phyloP scores from a whole-genome alignment of 2,113 vertebrate species.

The Vicugna pacos region DNA sequence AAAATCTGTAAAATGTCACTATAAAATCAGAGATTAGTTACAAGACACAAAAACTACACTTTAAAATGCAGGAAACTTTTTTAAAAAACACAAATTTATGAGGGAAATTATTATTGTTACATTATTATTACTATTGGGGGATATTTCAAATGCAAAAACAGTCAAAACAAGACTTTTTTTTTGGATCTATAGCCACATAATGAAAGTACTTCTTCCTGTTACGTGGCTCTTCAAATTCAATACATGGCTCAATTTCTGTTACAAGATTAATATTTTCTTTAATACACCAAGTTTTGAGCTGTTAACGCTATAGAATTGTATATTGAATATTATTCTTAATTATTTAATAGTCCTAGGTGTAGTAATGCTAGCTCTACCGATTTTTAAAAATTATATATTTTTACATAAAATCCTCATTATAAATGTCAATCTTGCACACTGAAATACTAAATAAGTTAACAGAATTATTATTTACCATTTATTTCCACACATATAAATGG shows the following conservation, averaged over 20 bases:
- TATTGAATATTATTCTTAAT: neutral
- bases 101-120: neutral
- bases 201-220: neutral
- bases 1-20: slow-evolving; percentile 31
- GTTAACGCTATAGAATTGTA: neutral
- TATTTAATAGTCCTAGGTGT: slow-evolving; percentile 17
- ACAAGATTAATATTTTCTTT: slow-evolving; percentile 42
- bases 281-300: slow-evolving; percentile 27
- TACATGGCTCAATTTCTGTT: slow-evolving; percentile 15
- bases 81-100: neutral
- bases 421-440: neutral
- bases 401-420: slow-evolving; percentile 16
- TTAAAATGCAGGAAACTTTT: neutral
- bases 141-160: slow-evolving; percentile 31
- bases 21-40: slow-evolving; percentile 41
- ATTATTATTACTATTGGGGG: neutral
- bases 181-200: neutral
- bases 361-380: neutral
- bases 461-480: slow-evolving; percentile 41
- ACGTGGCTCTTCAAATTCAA: neutral
- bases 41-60: neutral
- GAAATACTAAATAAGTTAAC: slow-evolving; percentile 5
- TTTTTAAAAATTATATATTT: slow-evolving; percentile 45
- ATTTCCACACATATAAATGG: slow-evolving; percentile 40
- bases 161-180: neutral